Evolutionary conservation across 2,888 invertebrate genomes (phyloP).

Genomic region (Drosophila melanosoma): DNA sequence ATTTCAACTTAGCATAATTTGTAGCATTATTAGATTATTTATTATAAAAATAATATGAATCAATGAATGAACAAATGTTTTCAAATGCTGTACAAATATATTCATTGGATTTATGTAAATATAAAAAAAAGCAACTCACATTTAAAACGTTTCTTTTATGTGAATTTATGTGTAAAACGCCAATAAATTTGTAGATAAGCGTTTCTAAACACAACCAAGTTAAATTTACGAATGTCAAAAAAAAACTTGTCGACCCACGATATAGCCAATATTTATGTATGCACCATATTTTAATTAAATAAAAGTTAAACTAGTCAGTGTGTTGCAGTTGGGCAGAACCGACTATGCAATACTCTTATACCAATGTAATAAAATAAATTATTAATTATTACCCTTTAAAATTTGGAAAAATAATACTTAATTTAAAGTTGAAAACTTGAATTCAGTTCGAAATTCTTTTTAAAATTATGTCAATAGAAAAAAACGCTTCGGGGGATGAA

Average conservation of each 20-base stretch:
- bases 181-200: conserved; percentile 46
- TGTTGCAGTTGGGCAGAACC: background rate
- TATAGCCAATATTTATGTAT: conserved; percentile 43
- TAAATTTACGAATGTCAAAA: conserved; percentile 26
- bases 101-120: conserved; percentile 38
- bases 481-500: too few species aligned
- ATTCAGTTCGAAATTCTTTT: too few species aligned
- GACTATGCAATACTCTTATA: background rate
- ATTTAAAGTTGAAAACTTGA: too few species aligned
- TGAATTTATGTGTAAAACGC: conserved; percentile 49
- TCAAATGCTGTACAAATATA: conserved; percentile 61
- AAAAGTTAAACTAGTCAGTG: conserved; percentile 31
- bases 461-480: too few species aligned
- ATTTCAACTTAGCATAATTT: conserved; percentile 38
- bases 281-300: conserved; percentile 60
- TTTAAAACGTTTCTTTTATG: conserved; percentile 37
- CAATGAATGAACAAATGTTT: conserved; percentile 30
- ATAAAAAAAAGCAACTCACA: conserved; percentile 31
- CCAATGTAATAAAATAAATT: background rate
- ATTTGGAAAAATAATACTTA: background rate
- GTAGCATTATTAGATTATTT: conserved; percentile 42
- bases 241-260: conserved; percentile 41
- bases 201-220: conserved; percentile 25
- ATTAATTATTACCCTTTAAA: background rate
- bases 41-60: conserved; percentile 27